Conservation (phyloP, 2,113 vertebrate genomes). For the Psilopogon haemacephalus region DNA sequence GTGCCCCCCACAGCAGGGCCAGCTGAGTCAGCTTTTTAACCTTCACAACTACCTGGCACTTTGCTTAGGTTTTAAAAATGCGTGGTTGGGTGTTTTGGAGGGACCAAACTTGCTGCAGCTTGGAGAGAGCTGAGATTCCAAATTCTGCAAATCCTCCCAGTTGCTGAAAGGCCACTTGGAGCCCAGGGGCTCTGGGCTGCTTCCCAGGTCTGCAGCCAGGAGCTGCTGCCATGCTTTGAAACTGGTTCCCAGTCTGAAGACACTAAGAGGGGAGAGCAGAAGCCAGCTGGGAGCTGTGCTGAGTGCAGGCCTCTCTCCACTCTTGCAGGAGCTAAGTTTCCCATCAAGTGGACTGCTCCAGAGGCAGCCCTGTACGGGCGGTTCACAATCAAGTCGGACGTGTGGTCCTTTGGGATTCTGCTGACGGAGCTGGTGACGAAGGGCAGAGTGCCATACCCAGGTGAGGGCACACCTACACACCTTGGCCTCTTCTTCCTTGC, state of each 20-base stretch:
- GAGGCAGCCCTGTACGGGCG: slow-evolving; percentile 93
- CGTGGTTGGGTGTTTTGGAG: rapidly evolving
- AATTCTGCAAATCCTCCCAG: neutral
- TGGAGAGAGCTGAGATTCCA: neutral
- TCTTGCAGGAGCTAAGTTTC: slow-evolving; percentile 91
- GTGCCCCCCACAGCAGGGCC: rapidly evolving
- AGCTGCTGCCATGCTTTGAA: neutral
- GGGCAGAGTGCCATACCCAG: slow-evolving; percentile 95
- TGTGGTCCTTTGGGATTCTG: slow-evolving; percentile 96
- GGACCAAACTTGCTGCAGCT: neutral
- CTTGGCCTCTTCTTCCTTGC: neutral
- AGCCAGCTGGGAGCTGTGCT: neutral
- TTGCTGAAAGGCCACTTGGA: neutral
- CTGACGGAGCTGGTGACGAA: slow-evolving; percentile 94
- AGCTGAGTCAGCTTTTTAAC: neutral
- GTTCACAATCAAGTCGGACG: slow-evolving; percentile 96
- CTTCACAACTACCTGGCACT: neutral
- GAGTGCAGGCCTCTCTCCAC: neutral
- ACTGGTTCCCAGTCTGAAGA: neutral
- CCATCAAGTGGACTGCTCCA: slow-evolving; percentile 96
- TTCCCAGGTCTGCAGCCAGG: neutral
- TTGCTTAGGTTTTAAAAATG: neutral
- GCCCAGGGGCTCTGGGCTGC: neutral
- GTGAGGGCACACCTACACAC: slow-evolving; percentile 66
- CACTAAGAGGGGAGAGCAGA: neutral